These are phyloP conservation scores for Rhyacichthys aspro DNA, from an alignment of 2,797 vertebrate genomes.

Conservation along the genomic window DNA sequence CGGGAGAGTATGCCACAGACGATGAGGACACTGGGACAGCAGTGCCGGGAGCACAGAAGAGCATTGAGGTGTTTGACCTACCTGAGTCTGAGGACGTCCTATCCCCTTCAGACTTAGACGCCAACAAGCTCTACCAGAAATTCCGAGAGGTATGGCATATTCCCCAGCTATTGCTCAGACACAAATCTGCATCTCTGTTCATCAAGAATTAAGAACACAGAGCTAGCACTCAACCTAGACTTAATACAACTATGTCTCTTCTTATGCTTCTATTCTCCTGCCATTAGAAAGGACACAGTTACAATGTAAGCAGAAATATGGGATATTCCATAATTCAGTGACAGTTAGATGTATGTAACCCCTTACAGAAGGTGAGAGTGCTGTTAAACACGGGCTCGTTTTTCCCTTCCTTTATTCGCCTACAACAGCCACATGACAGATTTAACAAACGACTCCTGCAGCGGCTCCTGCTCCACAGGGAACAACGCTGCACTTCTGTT, in stretches of 20 bases:
- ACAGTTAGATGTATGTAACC: too few relatives aligned
- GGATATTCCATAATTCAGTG: too few relatives aligned
- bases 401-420: conserved; percentile 19
- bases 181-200: too few relatives aligned
- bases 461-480: too few relatives aligned
- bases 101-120: conserved; percentile 92
- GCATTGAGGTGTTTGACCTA: conserved; percentile 96
- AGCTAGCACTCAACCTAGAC: too few relatives aligned
- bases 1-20: conserved; percentile 97
- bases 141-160: conserved; percentile 93
- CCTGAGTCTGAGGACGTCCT: conserved; percentile 94
- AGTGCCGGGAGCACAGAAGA: conserved; percentile 85
- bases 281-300: too few relatives aligned
- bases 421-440: conserved; percentile 44
- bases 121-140: conserved; percentile 95
- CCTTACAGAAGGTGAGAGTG: too few relatives aligned
- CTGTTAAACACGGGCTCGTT: too few relatives aligned
- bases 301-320: too few relatives aligned
- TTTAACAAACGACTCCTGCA: conserved; percentile 58
- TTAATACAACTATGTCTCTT: too few relatives aligned
- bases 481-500: background rate
- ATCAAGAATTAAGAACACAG: too few relatives aligned
- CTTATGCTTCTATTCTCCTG: too few relatives aligned
- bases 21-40: conserved; percentile 90
- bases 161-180: background rate